A percentile compares a stretch with the other conserved stretches of the same genome.
Conservation (phyloP, 2,888 invertebrate genomes). For the Minunthozetes semirufus region DNA sequence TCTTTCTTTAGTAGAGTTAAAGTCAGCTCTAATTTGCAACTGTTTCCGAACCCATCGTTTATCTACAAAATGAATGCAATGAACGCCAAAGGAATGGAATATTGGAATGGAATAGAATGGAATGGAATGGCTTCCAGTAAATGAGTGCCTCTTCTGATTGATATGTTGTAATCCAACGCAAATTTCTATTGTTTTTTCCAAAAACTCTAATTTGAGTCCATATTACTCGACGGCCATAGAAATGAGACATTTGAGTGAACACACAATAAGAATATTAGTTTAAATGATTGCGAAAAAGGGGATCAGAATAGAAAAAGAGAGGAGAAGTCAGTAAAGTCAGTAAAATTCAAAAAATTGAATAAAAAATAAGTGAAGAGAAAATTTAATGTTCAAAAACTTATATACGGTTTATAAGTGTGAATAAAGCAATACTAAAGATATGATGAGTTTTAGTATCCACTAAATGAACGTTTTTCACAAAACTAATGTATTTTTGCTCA, state of each 20-base stretch:
- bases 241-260: conserved; percentile 5
- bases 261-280: neutral
- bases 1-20: neutral
- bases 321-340: neutral
- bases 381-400: conserved; percentile 12
- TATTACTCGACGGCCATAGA: neutral
- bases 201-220: conserved; percentile 1
- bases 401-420: neutral
- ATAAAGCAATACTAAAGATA: neutral
- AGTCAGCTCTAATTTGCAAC: conserved; percentile 11
- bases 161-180: conserved; percentile 19
- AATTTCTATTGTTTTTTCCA: conserved; percentile 18
- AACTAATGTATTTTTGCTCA: conserved; percentile 1
- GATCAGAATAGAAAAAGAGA: neutral
- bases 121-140: neutral
- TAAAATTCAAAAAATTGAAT: conserved; percentile 14
- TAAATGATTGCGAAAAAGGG: neutral
- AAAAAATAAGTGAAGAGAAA: conserved; percentile 25
- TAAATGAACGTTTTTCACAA: neutral
- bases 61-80: neutral
- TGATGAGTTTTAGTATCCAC: conserved; percentile 16
- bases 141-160: conserved; percentile 11
- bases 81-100: neutral
- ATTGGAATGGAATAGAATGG: neutral
- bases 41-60: conserved; percentile 19